Evolutionary conservation across 2,113 vertebrate species (phyloP).

Genomic region (Lucifuga dentata): DNA sequence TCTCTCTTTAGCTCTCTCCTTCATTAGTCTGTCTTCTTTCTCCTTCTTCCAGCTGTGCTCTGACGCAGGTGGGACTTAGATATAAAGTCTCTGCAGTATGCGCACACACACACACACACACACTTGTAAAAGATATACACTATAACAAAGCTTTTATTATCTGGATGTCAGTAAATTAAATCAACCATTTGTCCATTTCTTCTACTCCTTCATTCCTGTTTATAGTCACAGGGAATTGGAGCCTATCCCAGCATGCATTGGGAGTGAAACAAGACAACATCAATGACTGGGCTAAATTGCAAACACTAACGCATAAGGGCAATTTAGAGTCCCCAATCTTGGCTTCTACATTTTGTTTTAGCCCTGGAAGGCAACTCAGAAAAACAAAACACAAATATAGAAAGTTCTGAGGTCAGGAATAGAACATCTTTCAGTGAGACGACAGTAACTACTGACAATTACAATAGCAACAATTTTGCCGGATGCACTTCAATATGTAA

Average conservation of each 20-base stretch:
- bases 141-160: not conserved
- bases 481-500: too few species aligned
- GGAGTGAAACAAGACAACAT: too few species aligned
- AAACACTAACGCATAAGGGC: too few species aligned
- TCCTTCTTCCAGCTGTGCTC: not conserved
- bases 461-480: too few species aligned
- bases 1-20: not conserved
- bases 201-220: not conserved
- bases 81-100: not conserved
- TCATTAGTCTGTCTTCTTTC: not conserved
- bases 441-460: too few species aligned
- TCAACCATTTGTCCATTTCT: not conserved
- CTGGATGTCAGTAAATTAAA: not conserved
- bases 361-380: too few species aligned
- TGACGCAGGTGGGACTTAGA: slow-evolving; percentile 15
- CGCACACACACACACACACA: not conserved
- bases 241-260: not conserved
- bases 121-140: not conserved
- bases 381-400: too few species aligned
- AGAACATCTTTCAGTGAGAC: too few species aligned
- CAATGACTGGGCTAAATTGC: too few species aligned
- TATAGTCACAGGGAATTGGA: not conserved
- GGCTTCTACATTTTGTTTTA: too few species aligned
- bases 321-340: too few species aligned
- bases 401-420: too few species aligned